Base-by-base conservation (phyloP, 2,888 invertebrate genomes). In the Lochmaea capreae region DNA sequence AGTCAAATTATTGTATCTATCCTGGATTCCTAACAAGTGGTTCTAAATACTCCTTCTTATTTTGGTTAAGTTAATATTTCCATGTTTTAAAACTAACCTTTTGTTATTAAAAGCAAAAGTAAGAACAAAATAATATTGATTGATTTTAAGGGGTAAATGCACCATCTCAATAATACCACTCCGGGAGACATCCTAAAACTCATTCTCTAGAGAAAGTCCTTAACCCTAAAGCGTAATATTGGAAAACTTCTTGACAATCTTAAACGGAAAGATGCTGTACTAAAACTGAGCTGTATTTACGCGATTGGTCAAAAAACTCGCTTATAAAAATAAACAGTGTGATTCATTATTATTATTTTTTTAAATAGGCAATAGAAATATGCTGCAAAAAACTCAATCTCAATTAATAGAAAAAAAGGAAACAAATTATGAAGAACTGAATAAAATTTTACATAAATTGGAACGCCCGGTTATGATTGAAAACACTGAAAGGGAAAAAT, bases 401-500 rank as follows among this genome's bases (percentile, higher is more conserved):
- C 26, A 33, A 33, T 33, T 33, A 0, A 10, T 54, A 16, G 5
- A n/a, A 57, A 71, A 76, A 65, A 68, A 71, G 43, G 67, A 73
- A 59, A 72, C 72, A 16, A 77, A 78, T 65, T 76, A 74, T 57
- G 73, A 75, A 9, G 71, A 78, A 67, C 65, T 82, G 1, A 74
- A 78, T 69, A 65, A 58, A 12, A 65, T 82, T 10, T 22, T 82
- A 33, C 71, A 69, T n/a, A 73, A 77, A 70, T 67, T 83, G 11
- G 79, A 80, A 72, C 76, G 78, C 65, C 79, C 80, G 1, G 78
- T 75, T 18, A 79, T 79, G 72, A 75, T 74, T 43, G n/a, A 59
- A 16, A 82, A 82, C 61, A 75, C 18, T 18, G 76, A 82, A 10
- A 75, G 81, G 57, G 70, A 72, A 67, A 80, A 81, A 68, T 78